phyloP scores from a whole-genome alignment of 2,888 invertebrate species.

The Tolmerus cingulatus region DNA sequence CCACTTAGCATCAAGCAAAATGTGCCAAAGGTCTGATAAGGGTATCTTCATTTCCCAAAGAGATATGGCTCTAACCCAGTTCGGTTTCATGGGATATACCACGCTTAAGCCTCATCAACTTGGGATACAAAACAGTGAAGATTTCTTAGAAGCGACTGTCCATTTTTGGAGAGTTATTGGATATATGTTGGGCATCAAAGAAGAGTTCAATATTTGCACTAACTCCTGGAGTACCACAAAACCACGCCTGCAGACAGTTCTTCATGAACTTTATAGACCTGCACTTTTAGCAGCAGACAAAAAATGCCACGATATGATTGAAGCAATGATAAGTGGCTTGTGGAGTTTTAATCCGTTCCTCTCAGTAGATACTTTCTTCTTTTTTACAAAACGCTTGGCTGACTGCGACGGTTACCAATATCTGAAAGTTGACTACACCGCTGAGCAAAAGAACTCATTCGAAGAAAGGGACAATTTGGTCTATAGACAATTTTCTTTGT shows the following conservation, averaged over 20 bases:
- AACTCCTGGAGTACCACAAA: constrained; percentile 71
- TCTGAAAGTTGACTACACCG: constrained; percentile 57
- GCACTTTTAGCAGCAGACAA: constrained; percentile 68
- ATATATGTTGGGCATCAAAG: constrained; percentile 81
- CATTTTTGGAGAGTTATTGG: constrained; percentile 89
- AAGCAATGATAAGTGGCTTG: constrained; percentile 72
- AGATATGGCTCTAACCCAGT: constrained; percentile 86
- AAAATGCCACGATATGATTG: constrained; percentile 72
- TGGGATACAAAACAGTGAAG: constrained; percentile 69
- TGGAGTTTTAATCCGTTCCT: constrained; percentile 74
- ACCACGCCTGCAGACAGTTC: constrained; percentile 64
- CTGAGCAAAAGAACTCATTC: constrained; percentile 53
- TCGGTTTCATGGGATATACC: constrained; percentile 83
- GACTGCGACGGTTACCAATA: constrained; percentile 68
- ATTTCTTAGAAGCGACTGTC: constrained; percentile 76
- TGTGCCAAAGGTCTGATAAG: constrained; percentile 62
- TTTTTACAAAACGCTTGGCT: constrained; percentile 67
- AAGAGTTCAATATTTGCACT: constrained; percentile 78
- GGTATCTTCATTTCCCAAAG: constrained; percentile 75
- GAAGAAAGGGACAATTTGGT: constrained; percentile 59
- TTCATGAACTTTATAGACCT: constrained; percentile 71
- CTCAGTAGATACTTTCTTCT: constrained; percentile 68
- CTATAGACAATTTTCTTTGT: constrained; percentile 63
- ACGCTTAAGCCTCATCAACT: constrained; percentile 71
- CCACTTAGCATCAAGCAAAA: constrained; percentile 71